These are phyloP conservation scores for Cataglyphis livida DNA, from an alignment of 2,888 invertebrate genomes.

Conservation along the genomic window DNA sequence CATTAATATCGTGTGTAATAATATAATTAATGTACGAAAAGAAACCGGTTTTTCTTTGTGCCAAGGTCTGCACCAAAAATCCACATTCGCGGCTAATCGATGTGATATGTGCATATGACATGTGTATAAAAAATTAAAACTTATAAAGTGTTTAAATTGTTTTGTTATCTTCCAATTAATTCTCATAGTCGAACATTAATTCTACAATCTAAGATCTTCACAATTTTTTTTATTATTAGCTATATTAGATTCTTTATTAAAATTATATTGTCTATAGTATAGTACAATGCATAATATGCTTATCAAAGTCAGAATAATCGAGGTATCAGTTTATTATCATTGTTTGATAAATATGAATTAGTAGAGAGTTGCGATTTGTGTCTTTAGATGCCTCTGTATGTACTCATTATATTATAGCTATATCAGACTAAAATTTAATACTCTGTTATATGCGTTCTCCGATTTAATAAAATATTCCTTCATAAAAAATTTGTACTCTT, in stretches of 20 bases:
- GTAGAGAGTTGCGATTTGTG: not conserved
- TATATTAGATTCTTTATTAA: not conserved
- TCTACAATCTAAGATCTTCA: not conserved
- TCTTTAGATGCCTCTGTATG: constrained; percentile 36
- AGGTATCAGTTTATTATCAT: not conserved
- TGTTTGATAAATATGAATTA: not conserved
- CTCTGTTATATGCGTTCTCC: not conserved
- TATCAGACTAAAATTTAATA: not conserved
- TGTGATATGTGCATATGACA: not conserved
- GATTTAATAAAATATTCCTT: not conserved
- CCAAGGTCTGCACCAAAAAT: not conserved
- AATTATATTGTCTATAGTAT: not conserved
- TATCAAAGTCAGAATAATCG: not conserved
- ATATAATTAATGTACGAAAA: not conserved
- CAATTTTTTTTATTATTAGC: not conserved
- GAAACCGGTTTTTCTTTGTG: not conserved
- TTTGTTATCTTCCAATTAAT: not conserved
- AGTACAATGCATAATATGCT: not conserved
- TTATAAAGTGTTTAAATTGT: not conserved
- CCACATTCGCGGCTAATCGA: not conserved
- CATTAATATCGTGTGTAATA: not conserved
- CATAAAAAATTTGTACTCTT: not conserved
- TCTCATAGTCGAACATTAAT: not conserved
- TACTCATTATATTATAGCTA: not conserved
- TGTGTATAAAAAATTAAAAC: not conserved